phyloP scores from a whole-genome alignment of 2,113 vertebrate genomes.

The Callopanchax toddi region DNA sequence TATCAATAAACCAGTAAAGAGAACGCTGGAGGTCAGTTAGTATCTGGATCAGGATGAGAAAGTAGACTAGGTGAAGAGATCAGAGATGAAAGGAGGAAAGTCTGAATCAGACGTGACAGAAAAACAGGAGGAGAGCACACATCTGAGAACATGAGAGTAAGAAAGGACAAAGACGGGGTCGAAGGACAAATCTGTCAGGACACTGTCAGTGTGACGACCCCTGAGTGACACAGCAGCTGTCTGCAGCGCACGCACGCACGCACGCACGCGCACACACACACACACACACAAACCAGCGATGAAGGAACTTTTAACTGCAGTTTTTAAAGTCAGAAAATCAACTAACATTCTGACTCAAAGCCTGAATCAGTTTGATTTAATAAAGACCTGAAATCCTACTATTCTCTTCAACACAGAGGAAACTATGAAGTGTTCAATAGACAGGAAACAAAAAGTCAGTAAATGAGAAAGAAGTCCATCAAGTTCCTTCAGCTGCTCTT shows the following conservation, averaged over 20 bases:
- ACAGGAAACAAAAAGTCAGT: too few species aligned
- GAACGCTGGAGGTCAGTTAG: background rate
- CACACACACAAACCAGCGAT: constrained; percentile 9
- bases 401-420: too few species aligned
- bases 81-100: background rate
- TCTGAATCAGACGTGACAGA: constrained; percentile 15
- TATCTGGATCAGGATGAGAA: too few species aligned
- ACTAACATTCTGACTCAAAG: constrained; percentile 3
- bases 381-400: too few species aligned
- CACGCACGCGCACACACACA: background rate
- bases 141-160: background rate
- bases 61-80: too few species aligned
- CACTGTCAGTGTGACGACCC: constrained; percentile 49
- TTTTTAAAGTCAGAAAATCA: constrained; percentile 8
- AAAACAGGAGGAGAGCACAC: background rate
- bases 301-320: constrained; percentile 26
- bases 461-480: too few species aligned
- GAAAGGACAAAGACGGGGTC: constrained; percentile 39
- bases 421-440: too few species aligned
- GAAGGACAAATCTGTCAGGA: constrained; percentile 43
- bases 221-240: constrained; percentile 61
- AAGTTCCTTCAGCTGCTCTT: too few species aligned
- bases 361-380: background rate
- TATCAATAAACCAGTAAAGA: too few species aligned
- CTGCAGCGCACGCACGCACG: constrained; percentile 18